Evolutionary conservation across 2,113 vertebrate species (phyloP).

Genomic region (Varanus komodoensis): DNA sequence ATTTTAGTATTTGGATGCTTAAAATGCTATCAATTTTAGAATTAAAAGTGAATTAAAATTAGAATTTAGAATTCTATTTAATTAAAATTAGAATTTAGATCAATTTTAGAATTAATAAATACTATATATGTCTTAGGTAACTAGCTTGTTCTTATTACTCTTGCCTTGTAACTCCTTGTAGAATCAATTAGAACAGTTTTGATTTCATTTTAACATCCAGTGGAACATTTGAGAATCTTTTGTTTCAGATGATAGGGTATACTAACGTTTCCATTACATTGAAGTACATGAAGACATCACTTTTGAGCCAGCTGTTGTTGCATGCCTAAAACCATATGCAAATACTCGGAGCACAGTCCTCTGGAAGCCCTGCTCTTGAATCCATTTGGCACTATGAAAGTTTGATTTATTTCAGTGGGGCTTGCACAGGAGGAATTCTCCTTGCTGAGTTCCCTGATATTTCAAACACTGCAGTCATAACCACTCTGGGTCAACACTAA

Average conservation of each 20-base stretch:
- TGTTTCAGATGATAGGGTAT: neutral
- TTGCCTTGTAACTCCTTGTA: neutral
- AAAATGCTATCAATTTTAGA: neutral
- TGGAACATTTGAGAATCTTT: neutral
- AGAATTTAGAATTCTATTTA: too few species aligned
- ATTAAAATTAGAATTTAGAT: too few species aligned
- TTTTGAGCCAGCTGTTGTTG: neutral
- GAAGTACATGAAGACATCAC: neutral
- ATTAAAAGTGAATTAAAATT: neutral
- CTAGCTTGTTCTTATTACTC: neutral
- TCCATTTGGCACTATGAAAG: neutral
- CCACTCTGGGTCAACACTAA: too few species aligned
- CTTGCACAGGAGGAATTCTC: neutral
- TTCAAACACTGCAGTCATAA: neutral
- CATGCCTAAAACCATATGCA: neutral
- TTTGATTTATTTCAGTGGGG: neutral
- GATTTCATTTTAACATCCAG: neutral
- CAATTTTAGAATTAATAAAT: neutral
- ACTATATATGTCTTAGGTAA: neutral
- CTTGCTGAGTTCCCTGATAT: neutral
- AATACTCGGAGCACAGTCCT: neutral
- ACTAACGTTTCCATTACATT: neutral
- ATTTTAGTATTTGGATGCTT: neutral
- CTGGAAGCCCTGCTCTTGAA: neutral
- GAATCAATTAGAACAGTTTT: neutral